phyloP scores from a whole-genome alignment of 2,113 vertebrate genomes.

The Seriola rivoliana region DNA sequence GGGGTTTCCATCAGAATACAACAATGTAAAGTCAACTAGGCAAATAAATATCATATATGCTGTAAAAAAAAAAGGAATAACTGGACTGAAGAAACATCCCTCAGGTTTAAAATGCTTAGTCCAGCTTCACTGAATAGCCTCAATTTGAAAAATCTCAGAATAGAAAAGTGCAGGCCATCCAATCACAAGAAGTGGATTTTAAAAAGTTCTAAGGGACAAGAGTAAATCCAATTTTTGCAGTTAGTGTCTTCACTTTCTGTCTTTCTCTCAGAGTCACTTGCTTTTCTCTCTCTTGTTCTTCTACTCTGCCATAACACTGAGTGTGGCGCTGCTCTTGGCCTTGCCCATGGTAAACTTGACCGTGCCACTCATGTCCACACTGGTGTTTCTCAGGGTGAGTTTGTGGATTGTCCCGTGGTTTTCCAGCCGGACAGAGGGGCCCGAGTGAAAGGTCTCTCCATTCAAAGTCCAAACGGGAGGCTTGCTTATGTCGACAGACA shows the following conservation, averaged over 20 bases:
- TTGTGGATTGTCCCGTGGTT: conserved; percentile 78
- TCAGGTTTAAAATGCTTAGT: neutral
- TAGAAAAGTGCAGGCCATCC: neutral
- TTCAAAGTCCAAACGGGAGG: conserved; percentile 85
- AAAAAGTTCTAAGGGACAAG: neutral
- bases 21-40: conserved; percentile 12
- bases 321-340: conserved; percentile 78
- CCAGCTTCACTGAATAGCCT: neutral
- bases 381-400: conserved; percentile 81
- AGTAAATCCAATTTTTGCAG: neutral
- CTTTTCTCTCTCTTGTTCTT: conserved; percentile 6
- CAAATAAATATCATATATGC: conserved; percentile 49
- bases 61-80: conserved; percentile 44
- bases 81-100: conserved; percentile 1
- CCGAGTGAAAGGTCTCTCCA: conserved; percentile 71
- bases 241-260: neutral
- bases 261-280: conserved; percentile 31
- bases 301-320: conserved; percentile 65
- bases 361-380: conserved; percentile 78
- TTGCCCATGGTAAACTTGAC: conserved; percentile 85
- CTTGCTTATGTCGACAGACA: conserved; percentile 80
- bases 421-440: conserved; percentile 77
- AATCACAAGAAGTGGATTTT: neutral
- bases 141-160: neutral
- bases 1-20: conserved; percentile 24